Base-by-base conservation (phyloP, 2,888 invertebrate genomes). In the Tryphoninae sp. region DNA sequence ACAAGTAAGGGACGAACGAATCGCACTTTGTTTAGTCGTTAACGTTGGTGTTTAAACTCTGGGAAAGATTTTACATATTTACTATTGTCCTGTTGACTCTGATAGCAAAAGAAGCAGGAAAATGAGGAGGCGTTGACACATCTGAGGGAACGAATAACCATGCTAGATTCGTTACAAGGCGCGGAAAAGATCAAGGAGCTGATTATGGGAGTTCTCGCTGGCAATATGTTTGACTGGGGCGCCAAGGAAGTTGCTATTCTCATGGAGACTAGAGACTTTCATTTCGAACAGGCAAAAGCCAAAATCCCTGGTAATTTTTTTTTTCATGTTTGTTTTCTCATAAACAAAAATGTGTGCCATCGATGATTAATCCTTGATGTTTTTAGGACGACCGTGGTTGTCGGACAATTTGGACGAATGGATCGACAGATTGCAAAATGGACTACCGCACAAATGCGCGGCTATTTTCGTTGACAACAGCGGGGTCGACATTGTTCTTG, bases 161-260 rank as follows among this genome's bases (percentile, higher is more conserved):
- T 94, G 86, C 92, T 98, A 77, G 97, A 98, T 92, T 93, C 93
- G 13, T 93, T 98, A 81, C 92, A 93, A 64, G 94, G 89, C 13
- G 69, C 83, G 4, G 89, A 89, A 82, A 91, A 91, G 83, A 86
- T 90, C 77, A 88, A 93, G 83, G 92, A 93, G 67, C 88, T 95
- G 19, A 93, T 94, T 26, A 89, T 94, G 90, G 94, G 94, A n/a
- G 89, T 95, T 55, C 90, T 95, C 53, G 93, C 94, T 90, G 98
- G 98, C 23, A 99, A 99, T 92, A 97, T 99, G 93, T 99, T 99
- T 93, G 99, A 99, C 92, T 98, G 98, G 98, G 99, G 99, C 72
- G 98, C 99, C 1, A 96, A 96, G 92, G 98, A 97, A 89, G 96
- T 98, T 2, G 95, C 96, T 19, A 94, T 95, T 86, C 95, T 98